These are phyloP conservation scores for Oedothorax gibbosus DNA, from an alignment of 1,140 invertebrate genomes.

Conservation along the genomic window DNA sequence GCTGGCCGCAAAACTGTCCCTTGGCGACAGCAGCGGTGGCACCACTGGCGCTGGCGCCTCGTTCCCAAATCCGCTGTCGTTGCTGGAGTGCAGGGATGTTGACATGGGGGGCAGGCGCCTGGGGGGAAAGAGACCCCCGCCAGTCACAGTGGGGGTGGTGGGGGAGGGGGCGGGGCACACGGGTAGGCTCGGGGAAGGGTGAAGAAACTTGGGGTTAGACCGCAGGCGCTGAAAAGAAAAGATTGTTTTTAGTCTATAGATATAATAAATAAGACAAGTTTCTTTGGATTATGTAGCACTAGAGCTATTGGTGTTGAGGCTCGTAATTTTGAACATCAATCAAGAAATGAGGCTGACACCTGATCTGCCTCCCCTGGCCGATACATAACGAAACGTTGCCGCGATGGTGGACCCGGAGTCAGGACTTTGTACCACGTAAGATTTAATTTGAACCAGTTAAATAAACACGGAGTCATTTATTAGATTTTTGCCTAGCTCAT, in stretches of 20 bases:
- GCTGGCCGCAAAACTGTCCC: slow-evolving; percentile 71
- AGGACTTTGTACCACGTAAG: too few species aligned
- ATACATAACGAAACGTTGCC: too few species aligned
- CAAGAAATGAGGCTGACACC: too few species aligned
- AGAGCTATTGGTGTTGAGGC: too few species aligned
- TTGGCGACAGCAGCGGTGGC: slow-evolving; percentile 72
- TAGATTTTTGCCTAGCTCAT: too few species aligned
- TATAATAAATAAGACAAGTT: background rate
- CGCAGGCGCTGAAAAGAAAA: slow-evolving; percentile 32
- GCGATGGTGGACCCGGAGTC: too few species aligned
- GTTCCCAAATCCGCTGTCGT: slow-evolving; percentile 91
- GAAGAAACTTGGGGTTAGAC: slow-evolving; percentile 55
- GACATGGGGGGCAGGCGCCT: slow-evolving; percentile 55
- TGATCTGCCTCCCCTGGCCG: too few species aligned
- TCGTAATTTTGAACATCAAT: too few species aligned
- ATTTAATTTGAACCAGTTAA: too few species aligned
- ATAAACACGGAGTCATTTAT: too few species aligned
- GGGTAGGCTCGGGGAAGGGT: slow-evolving; percentile 63
- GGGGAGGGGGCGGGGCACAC: slow-evolving; percentile 68
- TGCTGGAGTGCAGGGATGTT: slow-evolving; percentile 81
- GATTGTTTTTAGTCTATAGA: background rate
- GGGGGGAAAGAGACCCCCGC: slow-evolving; percentile 52
- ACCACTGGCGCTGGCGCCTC: slow-evolving; percentile 76
- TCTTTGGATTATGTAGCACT: too few species aligned
- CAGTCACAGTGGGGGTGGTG: slow-evolving; percentile 50